Percentiles rank a stretch among this genome's conserved stretches.
Evolutionary conservation across 2,797 vertebrate species (phyloP).

Genomic region (Setipinna tenuifilis): DNA sequence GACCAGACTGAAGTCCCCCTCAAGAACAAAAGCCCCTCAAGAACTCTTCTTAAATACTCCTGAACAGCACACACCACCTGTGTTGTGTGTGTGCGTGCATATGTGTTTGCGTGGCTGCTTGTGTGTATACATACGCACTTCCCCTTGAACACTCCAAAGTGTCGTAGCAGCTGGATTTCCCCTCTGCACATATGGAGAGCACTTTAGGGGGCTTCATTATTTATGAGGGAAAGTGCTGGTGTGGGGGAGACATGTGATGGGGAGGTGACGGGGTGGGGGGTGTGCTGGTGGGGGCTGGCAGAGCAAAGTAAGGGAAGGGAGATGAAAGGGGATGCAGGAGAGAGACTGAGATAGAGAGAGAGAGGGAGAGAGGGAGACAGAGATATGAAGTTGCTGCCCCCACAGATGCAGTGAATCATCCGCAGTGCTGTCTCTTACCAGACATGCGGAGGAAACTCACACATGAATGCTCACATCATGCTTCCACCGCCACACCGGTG

Average conservation of each 20-base stretch:
- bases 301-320: background rate
- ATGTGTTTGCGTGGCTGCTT: background rate
- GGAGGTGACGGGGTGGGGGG: background rate
- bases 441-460: slow-evolving; percentile 8
- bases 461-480: slow-evolving; percentile 29
- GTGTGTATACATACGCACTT: background rate
- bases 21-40: background rate
- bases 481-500: background rate
- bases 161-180: slow-evolving; percentile 6
- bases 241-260: background rate
- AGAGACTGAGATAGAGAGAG: background rate
- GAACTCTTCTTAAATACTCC: background rate
- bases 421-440: background rate
- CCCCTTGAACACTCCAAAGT: background rate
- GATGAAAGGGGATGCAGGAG: background rate
- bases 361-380: slow-evolving; percentile 10
- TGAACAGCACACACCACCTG: background rate
- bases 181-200: slow-evolving; percentile 10
- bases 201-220: slow-evolving; percentile 18
- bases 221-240: slow-evolving; percentile 11
- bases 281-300: background rate
- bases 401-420: slow-evolving; percentile 56
- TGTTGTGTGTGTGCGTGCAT: background rate
- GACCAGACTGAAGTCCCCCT: background rate
- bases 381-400: slow-evolving; percentile 68